Evolutionary conservation across 1,140 invertebrate genomes (phyloP), one percentile per base, ranked within the genome.

Genomic region (Drosophila nigromelanica): DNA sequence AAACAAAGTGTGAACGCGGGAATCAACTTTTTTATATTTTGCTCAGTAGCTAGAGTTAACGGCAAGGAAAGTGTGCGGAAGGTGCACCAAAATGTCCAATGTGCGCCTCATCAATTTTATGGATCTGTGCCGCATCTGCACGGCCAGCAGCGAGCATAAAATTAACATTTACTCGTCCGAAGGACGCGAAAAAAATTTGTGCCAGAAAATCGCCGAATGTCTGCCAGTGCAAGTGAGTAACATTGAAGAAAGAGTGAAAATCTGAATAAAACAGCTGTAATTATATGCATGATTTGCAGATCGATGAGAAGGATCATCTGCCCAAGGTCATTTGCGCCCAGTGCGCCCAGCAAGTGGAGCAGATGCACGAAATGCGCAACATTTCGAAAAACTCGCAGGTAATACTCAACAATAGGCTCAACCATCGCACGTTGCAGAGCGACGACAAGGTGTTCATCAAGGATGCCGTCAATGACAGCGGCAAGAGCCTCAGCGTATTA

Each of bases 311-410:
- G 76, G 95, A 95, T 90, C 94, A 94, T 10, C 89, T 96, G 61
- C 95, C 95, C 52, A 95, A 95, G 93, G 94, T 95, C 18, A 93
- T 96, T n/a, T 96, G 95, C 78, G 92, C 93, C 5, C 93, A 93
- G 45, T 96, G 95, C 80, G 89, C 95, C 35, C 93, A 93, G 71
- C 94, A 94, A 67, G 76, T 95, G 47, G 95, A 96, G 56, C 93
- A 92, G 39, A 94, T 93, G 55, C 93, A 93, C 74, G 93, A 93
- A 18, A 95, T 95, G 82, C 91, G 94, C 61, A 93, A 95, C 72
- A 93, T 94, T n/a, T 95, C 95, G 70, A 92, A 94, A 2, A 95
- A 93, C 71, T 95, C 95, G 0, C 95, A 95, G 87, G 92, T 93
- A 21, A 95, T 95, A 94, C 76, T 96, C 3, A 94, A 94, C 58